Base-by-base conservation (phyloP, 2,888 invertebrate genomes). In the Odiellus spinosus region DNA sequence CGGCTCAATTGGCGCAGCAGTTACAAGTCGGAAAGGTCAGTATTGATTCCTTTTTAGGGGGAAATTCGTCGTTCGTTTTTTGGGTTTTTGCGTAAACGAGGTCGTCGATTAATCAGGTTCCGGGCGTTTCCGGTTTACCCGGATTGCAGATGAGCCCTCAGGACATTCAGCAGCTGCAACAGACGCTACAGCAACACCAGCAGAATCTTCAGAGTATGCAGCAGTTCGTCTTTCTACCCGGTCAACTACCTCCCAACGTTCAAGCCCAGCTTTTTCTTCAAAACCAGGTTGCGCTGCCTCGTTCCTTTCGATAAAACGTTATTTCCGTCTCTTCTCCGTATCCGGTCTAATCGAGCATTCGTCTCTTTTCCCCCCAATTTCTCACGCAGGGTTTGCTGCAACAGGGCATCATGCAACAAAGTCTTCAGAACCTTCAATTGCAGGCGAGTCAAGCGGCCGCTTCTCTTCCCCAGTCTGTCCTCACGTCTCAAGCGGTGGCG, bases 201-300 rank as follows among this genome's bases (percentile, higher is more conserved):
- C 76, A 76, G 53, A 73, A 72, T 55, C 63, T 77, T 38, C 77
- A 76, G 55, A 76, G 76, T 50, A 62, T 77, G 47, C 77, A 78
- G 58, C 77, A 77, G 58, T 70, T 77, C 58, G 74, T 77, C 46
- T 72, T 77, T 68, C 71, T 77, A 59, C 76, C 71, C 50, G 67
- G 75, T 45, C 71, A 60, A 67, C 70, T 20, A 67, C 58, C 50
- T 64, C 68, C 46, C 68, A 71, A 57, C 60, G 70, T 78, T 4
- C 76, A 76, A 58, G 74, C 79, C 18, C 82, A 81, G 62, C 79
- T 81, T 62, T 76, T 82, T 64, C 67, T 82, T 46, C 82, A 82
- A 63, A 82, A 81, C 66, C 81, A 78, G 74, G 78, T 78, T 26
- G 26, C 26, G 26, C 26, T 26, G 26, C 26, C 26, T 26, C 26